Conservation (phyloP, 1,140 invertebrate genomes). For the Nylanderia fulva region DNA sequence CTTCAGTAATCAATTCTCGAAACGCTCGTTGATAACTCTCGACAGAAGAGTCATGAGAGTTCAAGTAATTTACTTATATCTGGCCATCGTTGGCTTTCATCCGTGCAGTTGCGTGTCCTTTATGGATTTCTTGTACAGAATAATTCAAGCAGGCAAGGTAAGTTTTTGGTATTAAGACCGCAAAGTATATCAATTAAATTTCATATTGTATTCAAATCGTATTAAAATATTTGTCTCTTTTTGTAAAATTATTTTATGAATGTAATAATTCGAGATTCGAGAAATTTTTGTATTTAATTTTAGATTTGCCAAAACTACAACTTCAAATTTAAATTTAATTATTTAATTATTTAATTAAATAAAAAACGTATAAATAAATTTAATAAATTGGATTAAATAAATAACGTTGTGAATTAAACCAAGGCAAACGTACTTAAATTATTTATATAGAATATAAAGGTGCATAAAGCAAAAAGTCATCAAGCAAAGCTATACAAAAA, state of each 20-base stretch:
- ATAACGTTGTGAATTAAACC: too few relatives aligned
- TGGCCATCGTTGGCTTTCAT: slow-evolving; percentile 9
- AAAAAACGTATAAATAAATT: too few relatives aligned
- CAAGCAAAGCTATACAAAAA: not conserved
- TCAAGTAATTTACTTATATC: not conserved
- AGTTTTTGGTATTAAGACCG: slow-evolving; percentile 38
- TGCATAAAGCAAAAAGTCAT: slow-evolving; percentile 5
- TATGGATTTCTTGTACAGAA: slow-evolving; percentile 55
- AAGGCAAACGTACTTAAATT: not conserved
- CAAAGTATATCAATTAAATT: not conserved
- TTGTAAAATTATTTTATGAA: not conserved
- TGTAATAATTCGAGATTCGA: not conserved
- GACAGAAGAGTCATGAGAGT: slow-evolving; percentile 29
- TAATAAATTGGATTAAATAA: too few relatives aligned
- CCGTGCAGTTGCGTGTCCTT: slow-evolving; percentile 15
- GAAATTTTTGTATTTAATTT: slow-evolving; percentile 2
- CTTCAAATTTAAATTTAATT: too few relatives aligned
- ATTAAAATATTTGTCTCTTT: not conserved
- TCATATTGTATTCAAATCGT: not conserved
- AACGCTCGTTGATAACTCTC: not conserved
- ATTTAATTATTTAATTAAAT: too few relatives aligned
- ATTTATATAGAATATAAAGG: not conserved
- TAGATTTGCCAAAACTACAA: not conserved
- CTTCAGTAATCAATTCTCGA: slow-evolving; percentile 1
- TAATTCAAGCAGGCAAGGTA: slow-evolving; percentile 72